Evolutionary conservation across 2,113 vertebrate species (phyloP).

Genomic region (Leptodactylus fuscus): DNA sequence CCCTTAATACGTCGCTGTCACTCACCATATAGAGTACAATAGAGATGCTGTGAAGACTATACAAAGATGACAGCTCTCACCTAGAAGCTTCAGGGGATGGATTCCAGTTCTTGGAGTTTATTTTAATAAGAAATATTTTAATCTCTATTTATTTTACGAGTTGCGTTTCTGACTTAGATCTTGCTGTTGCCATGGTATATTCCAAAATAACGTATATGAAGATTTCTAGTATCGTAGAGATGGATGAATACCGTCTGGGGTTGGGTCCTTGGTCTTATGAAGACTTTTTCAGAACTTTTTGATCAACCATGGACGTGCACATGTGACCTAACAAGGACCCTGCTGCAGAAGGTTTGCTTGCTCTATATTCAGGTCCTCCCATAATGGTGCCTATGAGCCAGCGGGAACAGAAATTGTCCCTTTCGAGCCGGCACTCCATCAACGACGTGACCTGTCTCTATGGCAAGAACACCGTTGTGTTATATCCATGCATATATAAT

Average conservation of each 20-base stretch:
- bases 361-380: too few relatives aligned
- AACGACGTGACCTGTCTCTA: too few relatives aligned
- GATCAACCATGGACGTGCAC: too few relatives aligned
- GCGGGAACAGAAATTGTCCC: too few relatives aligned
- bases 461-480: too few relatives aligned
- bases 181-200: not conserved
- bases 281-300: too few relatives aligned
- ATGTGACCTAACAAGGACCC: too few relatives aligned
- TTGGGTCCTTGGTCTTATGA: too few relatives aligned
- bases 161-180: not conserved
- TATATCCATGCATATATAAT: too few relatives aligned
- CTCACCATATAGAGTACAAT: not conserved
- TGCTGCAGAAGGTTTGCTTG: too few relatives aligned
- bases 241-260: not conserved
- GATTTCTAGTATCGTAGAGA: not conserved
- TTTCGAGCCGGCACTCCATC: too few relatives aligned
- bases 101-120: slow-evolving; percentile 1
- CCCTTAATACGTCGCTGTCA: not conserved
- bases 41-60: not conserved
- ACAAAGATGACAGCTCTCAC: not conserved
- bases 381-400: too few relatives aligned
- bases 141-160: slow-evolving; percentile 1
- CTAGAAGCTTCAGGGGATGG: not conserved
- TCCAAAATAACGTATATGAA: not conserved
- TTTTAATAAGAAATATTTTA: not conserved